Evolutionary conservation across 2,888 invertebrate genomes (phyloP).

Genomic region (Pristionchus entomophagus): DNA sequence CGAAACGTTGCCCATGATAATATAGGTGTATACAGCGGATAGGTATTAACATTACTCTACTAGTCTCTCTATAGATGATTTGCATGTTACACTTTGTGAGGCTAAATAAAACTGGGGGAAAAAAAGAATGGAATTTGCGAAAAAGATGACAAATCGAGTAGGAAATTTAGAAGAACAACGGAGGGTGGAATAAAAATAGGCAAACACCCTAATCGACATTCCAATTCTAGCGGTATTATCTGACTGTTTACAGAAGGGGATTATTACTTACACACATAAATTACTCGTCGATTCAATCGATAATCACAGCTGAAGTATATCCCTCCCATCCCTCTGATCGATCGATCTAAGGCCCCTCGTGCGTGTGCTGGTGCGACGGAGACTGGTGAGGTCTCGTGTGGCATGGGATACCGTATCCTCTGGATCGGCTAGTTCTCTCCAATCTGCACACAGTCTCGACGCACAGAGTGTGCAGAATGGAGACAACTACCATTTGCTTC

Average conservation of each 20-base stretch:
- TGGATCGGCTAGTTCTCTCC: too few species aligned
- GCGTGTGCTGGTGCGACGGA: neutral
- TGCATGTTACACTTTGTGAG: slow-evolving; percentile 24
- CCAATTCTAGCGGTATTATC: slow-evolving; percentile 1
- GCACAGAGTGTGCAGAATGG: too few species aligned
- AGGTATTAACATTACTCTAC: neutral
- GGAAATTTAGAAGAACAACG: neutral
- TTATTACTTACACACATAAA: neutral
- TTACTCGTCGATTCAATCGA: slow-evolving; percentile 31
- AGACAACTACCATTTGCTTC: too few species aligned
- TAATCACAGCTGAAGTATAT: slow-evolving; percentile 14
- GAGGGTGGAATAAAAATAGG: neutral
- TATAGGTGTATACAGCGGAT: neutral
- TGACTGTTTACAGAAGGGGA: neutral
- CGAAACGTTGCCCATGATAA: neutral
- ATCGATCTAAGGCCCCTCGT: slow-evolving; percentile 35
- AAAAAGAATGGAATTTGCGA: slow-evolving; percentile 8
- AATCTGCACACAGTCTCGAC: too few species aligned
- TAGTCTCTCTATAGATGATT: neutral
- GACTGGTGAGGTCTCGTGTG: neutral
- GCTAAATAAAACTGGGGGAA: neutral
- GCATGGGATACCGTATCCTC: too few species aligned
- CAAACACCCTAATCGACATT: neutral
- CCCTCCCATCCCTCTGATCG: neutral
- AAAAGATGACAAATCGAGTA: slow-evolving; percentile 30